Base-by-base conservation (phyloP, 2,113 vertebrate species). In the Cygnus atratus region DNA sequence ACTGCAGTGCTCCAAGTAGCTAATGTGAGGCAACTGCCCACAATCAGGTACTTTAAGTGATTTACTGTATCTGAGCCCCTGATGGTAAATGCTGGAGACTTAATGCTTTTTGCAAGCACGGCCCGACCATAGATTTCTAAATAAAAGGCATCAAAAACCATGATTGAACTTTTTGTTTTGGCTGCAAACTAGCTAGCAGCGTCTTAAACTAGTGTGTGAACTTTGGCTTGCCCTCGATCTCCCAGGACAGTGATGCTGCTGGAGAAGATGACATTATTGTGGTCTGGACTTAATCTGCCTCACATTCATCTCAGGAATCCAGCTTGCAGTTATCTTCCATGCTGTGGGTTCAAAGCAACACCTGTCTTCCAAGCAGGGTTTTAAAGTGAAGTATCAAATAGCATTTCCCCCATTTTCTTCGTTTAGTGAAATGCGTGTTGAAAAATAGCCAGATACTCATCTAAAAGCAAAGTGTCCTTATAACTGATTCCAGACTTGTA, bases 251-350 rank as follows among this genome's bases (percentile, higher is more conserved):
- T 44, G 84, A 88, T 70, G 88, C 20, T 95, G 81, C 87, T 84
- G 66, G 62, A 84, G 92, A 90, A 95, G 86, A 91, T 87, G 92
- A 87, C 84, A 92, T 92, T 90, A 75, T 24, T 91, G 86, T 54
- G 84, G 88, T 92, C 96, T 97, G 93, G 96, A 91, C 18, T 93
- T 95, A 87, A 94, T 97, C 91, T 93, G 54, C 66, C 41, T 94
- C 62, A 12, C 93, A 91, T 95, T 84, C 66, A 43, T 96, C 88
- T 96, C 44, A 7, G 90, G 74, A 93, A 93, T 93, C 76, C 90
- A 81, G 70, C 54, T 82, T 84, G 77, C 73, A 76, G 90, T 94
- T 94, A 91, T 96, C 95, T 96, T 87, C 88, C 31, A 6, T 88
- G 50, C 74, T 33, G 62, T 14, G 73, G 58, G 80, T 96, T 96